Percentiles rank a stretch among this genome's conserved stretches.
Conservation (phyloP, 2,888 invertebrate genomes). For the Creontiades dilutus region DNA sequence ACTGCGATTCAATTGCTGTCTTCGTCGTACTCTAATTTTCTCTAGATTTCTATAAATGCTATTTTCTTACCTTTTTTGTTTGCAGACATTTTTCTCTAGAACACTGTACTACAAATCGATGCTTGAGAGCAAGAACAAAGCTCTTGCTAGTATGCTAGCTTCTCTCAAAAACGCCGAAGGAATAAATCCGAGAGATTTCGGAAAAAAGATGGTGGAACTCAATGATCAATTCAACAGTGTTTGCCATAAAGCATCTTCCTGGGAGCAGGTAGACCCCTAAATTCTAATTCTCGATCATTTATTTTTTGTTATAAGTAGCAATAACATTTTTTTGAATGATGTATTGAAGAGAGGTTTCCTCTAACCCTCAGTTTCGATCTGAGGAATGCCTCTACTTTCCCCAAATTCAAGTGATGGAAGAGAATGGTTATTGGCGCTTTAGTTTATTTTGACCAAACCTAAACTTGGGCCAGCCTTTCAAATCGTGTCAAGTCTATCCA, state of each 20-base stretch:
- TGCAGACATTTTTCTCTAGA: slow-evolving; percentile 88
- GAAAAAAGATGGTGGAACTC: slow-evolving; percentile 86
- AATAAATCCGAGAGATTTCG: slow-evolving; percentile 82
- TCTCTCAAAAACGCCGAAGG: slow-evolving; percentile 87
- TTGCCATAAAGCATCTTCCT: slow-evolving; percentile 86
- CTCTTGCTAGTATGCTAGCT: slow-evolving; percentile 91
- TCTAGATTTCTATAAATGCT: background rate
- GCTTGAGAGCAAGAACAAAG: slow-evolving; percentile 96
- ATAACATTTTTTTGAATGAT: too few relatives aligned
- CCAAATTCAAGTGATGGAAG: too few relatives aligned
- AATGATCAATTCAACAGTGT: slow-evolving; percentile 91
- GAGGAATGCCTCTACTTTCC: too few relatives aligned
- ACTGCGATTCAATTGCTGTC: background rate
- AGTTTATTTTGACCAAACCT: too few relatives aligned
- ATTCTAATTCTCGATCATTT: background rate
- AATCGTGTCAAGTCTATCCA: too few relatives aligned
- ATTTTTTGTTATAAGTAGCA: background rate
- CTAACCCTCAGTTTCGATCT: too few relatives aligned
- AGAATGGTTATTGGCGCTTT: too few relatives aligned
- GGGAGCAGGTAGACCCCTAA: slow-evolving; percentile 82
- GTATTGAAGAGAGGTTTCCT: too few relatives aligned
- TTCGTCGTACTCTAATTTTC: background rate
- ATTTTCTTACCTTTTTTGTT: slow-evolving; percentile 35
- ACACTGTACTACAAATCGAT: slow-evolving; percentile 95
- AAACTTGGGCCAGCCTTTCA: too few relatives aligned